These are phyloP conservation scores for Drosophila ohnishii DNA, from an alignment of 1,140 invertebrate species.

Conservation along the genomic window DNA sequence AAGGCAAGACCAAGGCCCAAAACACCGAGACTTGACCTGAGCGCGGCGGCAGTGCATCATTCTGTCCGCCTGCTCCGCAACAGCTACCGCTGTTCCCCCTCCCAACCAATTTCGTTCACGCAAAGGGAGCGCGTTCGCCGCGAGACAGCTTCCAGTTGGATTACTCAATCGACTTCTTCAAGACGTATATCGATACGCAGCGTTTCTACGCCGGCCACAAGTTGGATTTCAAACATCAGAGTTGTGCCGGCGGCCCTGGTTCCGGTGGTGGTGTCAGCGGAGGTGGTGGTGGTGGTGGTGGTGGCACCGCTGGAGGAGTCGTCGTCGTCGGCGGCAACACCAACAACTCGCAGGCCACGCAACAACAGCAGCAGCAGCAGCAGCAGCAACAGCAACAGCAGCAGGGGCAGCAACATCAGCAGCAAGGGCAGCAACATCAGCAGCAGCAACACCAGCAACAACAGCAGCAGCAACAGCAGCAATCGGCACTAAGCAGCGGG, in stretches of 20 bases:
- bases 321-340: constrained; percentile 81
- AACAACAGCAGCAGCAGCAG: constrained; percentile 30
- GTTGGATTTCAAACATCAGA: constrained; percentile 85
- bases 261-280: constrained; percentile 82
- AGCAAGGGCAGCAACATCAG: constrained; percentile 24
- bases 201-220: constrained; percentile 84
- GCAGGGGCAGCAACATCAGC: constrained; percentile 20
- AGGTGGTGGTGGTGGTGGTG: constrained; percentile 75
- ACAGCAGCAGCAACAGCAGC: constrained; percentile 39
- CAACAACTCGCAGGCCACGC: constrained; percentile 29
- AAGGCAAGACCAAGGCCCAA: neutral
- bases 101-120: constrained; percentile 18
- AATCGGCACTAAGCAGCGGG: constrained; percentile 24
- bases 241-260: constrained; percentile 84
- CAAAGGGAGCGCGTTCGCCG: constrained; percentile 58
- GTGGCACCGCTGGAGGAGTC: constrained; percentile 81
- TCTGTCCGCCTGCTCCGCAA: constrained; percentile 1
- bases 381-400: constrained; percentile 32
- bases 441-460: constrained; percentile 25
- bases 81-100: constrained; percentile 1
- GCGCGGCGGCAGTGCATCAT: constrained; percentile 2
- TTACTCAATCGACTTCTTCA: constrained; percentile 82
- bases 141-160: constrained; percentile 79
- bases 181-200: constrained; percentile 83
- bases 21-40: neutral